Evolutionary conservation across 2,113 vertebrate species (phyloP).

Genomic region (Cyprinodon variegatus): DNA sequence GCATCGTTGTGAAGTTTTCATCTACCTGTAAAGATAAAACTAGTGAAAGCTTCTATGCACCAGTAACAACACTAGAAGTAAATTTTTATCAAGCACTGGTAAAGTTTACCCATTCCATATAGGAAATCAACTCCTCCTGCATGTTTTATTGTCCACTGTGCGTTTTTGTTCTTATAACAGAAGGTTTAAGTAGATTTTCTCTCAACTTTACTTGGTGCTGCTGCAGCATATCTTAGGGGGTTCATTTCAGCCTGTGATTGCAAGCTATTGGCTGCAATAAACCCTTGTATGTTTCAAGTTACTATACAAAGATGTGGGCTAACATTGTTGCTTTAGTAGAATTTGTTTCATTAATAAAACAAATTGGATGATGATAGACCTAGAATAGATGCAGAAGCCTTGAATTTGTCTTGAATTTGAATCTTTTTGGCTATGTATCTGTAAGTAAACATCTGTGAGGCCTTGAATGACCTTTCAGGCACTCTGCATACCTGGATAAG

Average conservation of each 20-base stretch:
- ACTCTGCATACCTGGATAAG: no score
- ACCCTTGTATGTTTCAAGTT: slow-evolving; percentile 61
- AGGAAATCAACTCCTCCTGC: neutral
- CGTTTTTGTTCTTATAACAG: neutral
- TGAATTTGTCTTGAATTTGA: slow-evolving; percentile 10
- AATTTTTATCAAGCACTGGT: neutral
- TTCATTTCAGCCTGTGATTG: neutral
- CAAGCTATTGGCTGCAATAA: slow-evolving; percentile 22
- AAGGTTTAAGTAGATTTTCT: neutral
- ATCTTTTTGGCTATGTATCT: no score
- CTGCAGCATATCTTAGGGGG: neutral
- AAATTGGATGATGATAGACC: slow-evolving; percentile 39
- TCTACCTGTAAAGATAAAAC: no score
- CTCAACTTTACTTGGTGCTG: neutral
- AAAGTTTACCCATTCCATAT: neutral
- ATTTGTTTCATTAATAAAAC: slow-evolving; percentile 31
- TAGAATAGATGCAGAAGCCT: slow-evolving; percentile 1
- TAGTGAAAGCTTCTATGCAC: neutral
- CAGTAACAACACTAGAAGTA: neutral
- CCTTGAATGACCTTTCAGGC: no score
- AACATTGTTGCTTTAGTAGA: slow-evolving; percentile 43
- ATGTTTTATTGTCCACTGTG: neutral
- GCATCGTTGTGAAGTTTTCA: no score
- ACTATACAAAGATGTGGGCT: slow-evolving; percentile 49
- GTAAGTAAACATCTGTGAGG: neutral